Percentiles rank a stretch among this genome's conserved stretches.
Evolutionary conservation across 1,140 invertebrate species (phyloP).

Genomic region (Ericerus pela): DNA sequence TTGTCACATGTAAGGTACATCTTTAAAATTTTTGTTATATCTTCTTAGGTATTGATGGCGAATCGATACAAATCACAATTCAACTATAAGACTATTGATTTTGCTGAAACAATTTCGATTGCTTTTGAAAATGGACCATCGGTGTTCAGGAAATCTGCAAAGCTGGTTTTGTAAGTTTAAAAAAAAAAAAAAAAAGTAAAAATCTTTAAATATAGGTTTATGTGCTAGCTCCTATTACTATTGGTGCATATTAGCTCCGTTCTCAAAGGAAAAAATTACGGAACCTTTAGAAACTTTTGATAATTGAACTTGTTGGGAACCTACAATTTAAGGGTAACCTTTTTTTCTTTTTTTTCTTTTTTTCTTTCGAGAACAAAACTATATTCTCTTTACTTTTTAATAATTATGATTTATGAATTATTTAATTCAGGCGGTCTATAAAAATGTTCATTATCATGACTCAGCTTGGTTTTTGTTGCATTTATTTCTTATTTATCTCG

Average conservation of each 20-base stretch:
- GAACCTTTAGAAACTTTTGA: not conserved
- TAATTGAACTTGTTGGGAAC: not conserved
- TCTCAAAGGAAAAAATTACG: not conserved
- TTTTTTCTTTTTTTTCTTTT: not conserved
- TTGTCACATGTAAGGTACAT: no score
- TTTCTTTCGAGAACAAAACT: not conserved
- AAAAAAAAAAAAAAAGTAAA: not conserved
- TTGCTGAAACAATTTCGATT: slow-evolving; percentile 18
- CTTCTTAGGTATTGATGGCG: not conserved
- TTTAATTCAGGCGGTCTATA: slow-evolving; percentile 33
- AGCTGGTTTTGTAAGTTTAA: slow-evolving; percentile 13
- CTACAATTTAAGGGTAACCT: not conserved
- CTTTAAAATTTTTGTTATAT: no score
- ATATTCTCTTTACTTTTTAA: not conserved
- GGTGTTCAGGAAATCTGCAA: slow-evolving; percentile 13
- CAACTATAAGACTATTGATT: not conserved
- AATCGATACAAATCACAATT: not conserved
- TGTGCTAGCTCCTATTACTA: not conserved
- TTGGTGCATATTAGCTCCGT: not conserved
- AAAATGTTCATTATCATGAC: slow-evolving; percentile 83
- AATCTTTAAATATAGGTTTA: not conserved
- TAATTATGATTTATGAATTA: slow-evolving; percentile 2
- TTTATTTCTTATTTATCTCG: slow-evolving; percentile 89
- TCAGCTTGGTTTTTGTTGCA: slow-evolving; percentile 92
- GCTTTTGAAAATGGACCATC: slow-evolving; percentile 17